These are phyloP conservation scores for Hoplostethus atlanticus DNA, from an alignment of 2,797 vertebrate species.

Conservation along the genomic window DNA sequence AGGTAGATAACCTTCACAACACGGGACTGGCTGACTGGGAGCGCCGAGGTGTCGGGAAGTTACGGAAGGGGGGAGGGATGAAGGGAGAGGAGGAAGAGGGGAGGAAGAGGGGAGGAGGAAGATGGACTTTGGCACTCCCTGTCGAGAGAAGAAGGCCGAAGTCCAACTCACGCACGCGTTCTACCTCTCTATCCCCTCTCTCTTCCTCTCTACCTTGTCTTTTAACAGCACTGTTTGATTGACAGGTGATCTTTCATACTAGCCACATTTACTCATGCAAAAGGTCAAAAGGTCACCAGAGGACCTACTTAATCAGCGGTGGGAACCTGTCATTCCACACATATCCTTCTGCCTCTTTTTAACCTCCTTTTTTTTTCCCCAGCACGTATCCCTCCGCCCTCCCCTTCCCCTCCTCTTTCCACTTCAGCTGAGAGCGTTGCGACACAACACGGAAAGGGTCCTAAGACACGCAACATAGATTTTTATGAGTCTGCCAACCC, in stretches of 20 bases:
- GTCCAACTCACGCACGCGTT: neutral
- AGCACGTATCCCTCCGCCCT: neutral
- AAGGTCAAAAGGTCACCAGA: conserved; percentile 26
- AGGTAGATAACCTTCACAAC: conserved; percentile 41
- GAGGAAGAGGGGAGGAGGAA: neutral
- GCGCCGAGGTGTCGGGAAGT: neutral
- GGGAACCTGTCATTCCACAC: conserved; percentile 42
- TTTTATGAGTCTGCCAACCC: conserved; percentile 80
- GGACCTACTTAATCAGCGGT: conserved; percentile 42
- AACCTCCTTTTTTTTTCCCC: conserved; percentile 3
- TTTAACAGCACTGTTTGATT: no score
- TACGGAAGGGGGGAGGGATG: conserved; percentile 4
- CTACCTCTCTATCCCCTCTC: neutral
- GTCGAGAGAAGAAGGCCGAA: neutral
- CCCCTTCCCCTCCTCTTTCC: conserved; percentile 34
- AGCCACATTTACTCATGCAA: neutral
- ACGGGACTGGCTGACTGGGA: neutral
- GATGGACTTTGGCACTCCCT: neutral
- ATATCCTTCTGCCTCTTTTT: conserved; percentile 24
- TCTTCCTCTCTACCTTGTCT: neutral
- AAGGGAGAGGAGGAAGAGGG: neutral
- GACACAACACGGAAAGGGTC: conserved; percentile 51
- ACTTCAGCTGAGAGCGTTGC: conserved; percentile 66
- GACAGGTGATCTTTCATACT: neutral
- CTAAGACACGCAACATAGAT: conserved; percentile 76